phyloP scores from a whole-genome alignment of 1,140 invertebrate genomes.

The Phymastichus coffea region DNA sequence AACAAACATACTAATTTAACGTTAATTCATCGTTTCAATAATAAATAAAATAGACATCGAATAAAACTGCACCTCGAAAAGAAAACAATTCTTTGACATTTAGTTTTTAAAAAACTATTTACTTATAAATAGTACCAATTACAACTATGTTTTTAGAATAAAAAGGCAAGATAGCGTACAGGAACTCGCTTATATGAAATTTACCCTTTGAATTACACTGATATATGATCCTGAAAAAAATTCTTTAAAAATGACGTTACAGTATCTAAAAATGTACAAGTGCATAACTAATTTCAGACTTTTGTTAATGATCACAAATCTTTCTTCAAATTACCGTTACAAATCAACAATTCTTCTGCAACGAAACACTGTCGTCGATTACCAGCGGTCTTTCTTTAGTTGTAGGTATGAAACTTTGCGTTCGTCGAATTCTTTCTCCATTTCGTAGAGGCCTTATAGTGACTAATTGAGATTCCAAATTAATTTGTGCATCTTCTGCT shows the following conservation, averaged over 20 bases:
- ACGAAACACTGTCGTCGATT: slow-evolving; percentile 31
- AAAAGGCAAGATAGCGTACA: slow-evolving; percentile 21
- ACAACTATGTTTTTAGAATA: slow-evolving; percentile 6
- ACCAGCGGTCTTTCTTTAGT: slow-evolving; percentile 54
- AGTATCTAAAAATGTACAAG: neutral
- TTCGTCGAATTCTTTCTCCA: slow-evolving; percentile 57
- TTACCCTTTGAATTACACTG: slow-evolving; percentile 18
- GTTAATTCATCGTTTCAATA: too few relatives aligned
- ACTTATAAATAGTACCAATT: slow-evolving; percentile 21
- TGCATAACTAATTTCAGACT: slow-evolving; percentile 19
- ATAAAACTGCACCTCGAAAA: too few relatives aligned
- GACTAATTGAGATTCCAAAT: slow-evolving; percentile 65
- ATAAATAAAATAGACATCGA: too few relatives aligned
- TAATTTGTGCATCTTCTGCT: slow-evolving; percentile 67
- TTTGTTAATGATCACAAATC: slow-evolving; percentile 23
- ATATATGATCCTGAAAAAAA: too few relatives aligned
- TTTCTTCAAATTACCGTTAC: too few relatives aligned
- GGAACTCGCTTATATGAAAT: slow-evolving; percentile 13
- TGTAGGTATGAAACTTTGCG: slow-evolving; percentile 62
- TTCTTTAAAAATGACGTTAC: too few relatives aligned
- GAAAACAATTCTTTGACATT: too few relatives aligned
- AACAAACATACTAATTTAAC: too few relatives aligned
- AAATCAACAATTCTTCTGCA: slow-evolving; percentile 36
- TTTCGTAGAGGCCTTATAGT: slow-evolving; percentile 43
- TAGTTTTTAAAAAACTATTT: too few relatives aligned